phyloP scores from a whole-genome alignment of 1,140 invertebrate species.

The Apis laboriosa region DNA sequence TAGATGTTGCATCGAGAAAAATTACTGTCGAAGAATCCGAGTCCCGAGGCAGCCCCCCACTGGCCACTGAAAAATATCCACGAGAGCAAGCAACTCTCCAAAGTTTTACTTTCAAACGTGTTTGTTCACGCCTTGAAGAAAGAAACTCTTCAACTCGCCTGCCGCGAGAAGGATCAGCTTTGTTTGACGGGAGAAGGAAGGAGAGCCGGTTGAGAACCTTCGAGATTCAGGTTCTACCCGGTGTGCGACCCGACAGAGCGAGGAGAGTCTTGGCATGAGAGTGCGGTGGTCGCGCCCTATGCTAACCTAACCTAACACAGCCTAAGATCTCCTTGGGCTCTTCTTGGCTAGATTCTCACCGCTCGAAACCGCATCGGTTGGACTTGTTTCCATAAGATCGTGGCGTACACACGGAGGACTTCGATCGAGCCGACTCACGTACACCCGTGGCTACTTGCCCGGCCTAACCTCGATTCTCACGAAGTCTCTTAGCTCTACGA shows the following conservation, averaged over 20 bases:
- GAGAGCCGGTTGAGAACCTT: slow-evolving; percentile 76
- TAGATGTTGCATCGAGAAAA: too few relatives aligned
- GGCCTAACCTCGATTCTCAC: slow-evolving; percentile 58
- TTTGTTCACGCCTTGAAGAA: background rate
- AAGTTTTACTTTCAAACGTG: too few relatives aligned
- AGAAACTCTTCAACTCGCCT: background rate
- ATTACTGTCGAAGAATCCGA: too few relatives aligned
- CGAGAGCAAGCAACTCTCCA: too few relatives aligned
- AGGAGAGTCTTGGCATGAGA: slow-evolving; percentile 72
- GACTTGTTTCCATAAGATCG: slow-evolving; percentile 61
- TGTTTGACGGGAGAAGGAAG: slow-evolving; percentile 16
- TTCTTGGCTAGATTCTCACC: slow-evolving; percentile 71
- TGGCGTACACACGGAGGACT: slow-evolving; percentile 7
- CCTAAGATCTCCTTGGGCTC: slow-evolving; percentile 55
- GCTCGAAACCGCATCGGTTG: slow-evolving; percentile 61
- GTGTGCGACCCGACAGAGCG: slow-evolving; percentile 64
- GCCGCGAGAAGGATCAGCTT: slow-evolving; percentile 11
- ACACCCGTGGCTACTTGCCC: slow-evolving; percentile 60
- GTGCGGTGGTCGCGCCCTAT: slow-evolving; percentile 73
- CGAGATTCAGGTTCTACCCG: slow-evolving; percentile 77
- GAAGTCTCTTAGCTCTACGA: background rate
- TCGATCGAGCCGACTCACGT: slow-evolving; percentile 50
- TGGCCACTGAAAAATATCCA: too few relatives aligned
- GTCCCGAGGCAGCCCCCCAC: too few relatives aligned
- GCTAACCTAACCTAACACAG: slow-evolving; percentile 68